Percentiles rank a stretch among this genome's conserved stretches.
phyloP scores from a whole-genome alignment of 2,888 invertebrate genomes.

The Drosophila quinaria region DNA sequence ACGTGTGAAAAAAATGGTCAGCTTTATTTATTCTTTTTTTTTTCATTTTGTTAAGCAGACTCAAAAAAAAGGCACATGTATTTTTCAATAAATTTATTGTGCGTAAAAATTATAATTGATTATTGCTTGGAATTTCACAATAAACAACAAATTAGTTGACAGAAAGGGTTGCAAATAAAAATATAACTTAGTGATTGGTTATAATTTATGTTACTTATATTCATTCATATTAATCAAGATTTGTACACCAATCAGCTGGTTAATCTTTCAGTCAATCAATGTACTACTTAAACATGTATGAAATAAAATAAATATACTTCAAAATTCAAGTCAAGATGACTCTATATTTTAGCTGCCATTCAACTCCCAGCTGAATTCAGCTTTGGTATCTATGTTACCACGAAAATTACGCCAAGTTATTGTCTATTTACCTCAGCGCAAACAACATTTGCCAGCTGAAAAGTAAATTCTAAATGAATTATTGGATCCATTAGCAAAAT shows the following conservation, averaged over 20 bases:
- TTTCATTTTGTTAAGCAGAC: conserved; percentile 57
- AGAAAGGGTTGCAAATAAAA: not conserved
- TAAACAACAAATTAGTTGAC: conserved; percentile 1
- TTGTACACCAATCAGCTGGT: too few relatives aligned
- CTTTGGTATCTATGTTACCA: conserved; percentile 44
- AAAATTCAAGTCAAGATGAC: not conserved
- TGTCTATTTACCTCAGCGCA: conserved; percentile 72
- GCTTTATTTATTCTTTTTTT: conserved; percentile 33
- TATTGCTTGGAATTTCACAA: conserved; percentile 10
- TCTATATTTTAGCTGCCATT: conserved; percentile 1
- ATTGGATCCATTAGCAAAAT: conserved; percentile 85
- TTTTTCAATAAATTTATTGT: conserved; percentile 81
- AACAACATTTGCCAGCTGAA: conserved; percentile 75
- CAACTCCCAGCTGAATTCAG: conserved; percentile 17
- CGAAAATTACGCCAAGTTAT: conserved; percentile 65
- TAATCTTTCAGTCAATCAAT: not conserved
- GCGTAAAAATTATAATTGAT: conserved; percentile 76
- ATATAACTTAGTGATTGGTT: not conserved
- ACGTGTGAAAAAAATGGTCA: conserved; percentile 60
- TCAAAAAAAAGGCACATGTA: conserved; percentile 24
- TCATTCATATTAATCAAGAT: not conserved
- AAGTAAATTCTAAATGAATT: conserved; percentile 84
- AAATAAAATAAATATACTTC: not conserved
- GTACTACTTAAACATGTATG: not conserved
- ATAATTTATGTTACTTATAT: not conserved